These are phyloP conservation scores for Zosterops lateralis DNA, from an alignment of 2,113 vertebrate species.

Conservation along the genomic window DNA sequence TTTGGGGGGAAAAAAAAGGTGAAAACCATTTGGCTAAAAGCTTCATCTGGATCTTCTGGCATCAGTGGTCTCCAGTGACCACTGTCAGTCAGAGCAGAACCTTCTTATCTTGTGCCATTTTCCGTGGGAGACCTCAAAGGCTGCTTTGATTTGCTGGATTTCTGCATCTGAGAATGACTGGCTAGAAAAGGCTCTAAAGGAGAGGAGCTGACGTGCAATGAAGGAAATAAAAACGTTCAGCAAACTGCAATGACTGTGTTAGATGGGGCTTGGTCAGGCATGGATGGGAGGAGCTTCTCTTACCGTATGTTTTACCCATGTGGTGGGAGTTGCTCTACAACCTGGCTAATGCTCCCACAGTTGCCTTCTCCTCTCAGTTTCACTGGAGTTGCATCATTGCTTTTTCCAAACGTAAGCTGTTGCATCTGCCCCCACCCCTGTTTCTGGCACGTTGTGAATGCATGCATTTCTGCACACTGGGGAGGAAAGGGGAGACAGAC, in stretches of 20 bases:
- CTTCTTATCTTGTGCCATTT: background rate
- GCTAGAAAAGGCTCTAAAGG: background rate
- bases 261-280: background rate
- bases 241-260: background rate
- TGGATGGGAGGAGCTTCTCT: fast-evolving
- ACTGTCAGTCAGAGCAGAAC: background rate
- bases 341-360: background rate
- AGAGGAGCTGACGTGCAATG: background rate
- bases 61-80: background rate
- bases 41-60: background rate
- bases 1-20: background rate
- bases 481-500: background rate
- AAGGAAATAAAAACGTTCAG: background rate
- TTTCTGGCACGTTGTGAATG: background rate
- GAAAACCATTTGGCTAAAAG: background rate
- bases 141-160: background rate
- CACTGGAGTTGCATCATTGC: background rate
- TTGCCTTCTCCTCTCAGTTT: background rate
- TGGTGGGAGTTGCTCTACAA: background rate
- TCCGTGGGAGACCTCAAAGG: fast-evolving
- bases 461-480: fast-evolving
- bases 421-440: background rate
- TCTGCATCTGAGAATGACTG: background rate
- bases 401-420: background rate
- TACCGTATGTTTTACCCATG: fast-evolving